Evolutionary conservation across 2,888 invertebrate species (phyloP).

Genomic region (Noctua pronuba): DNA sequence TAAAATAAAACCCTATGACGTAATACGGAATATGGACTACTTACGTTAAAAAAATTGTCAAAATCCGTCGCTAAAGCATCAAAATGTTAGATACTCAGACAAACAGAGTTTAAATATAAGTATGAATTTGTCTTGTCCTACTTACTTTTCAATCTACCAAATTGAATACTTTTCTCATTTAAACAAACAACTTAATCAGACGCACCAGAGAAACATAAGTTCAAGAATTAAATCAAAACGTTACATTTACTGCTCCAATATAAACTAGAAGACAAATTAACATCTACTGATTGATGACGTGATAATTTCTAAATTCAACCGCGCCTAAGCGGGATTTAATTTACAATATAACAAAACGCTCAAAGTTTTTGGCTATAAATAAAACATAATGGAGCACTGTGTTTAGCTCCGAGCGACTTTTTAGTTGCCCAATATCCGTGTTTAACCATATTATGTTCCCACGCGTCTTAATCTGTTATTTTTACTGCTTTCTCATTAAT

Average conservation of each 20-base stretch:
- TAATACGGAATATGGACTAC: neutral
- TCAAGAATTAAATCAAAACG: slow-evolving; percentile 48
- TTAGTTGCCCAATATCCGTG: slow-evolving; percentile 70
- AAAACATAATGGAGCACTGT: slow-evolving; percentile 70
- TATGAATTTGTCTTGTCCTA: neutral
- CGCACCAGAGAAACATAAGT: slow-evolving; percentile 7
- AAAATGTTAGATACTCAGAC: neutral
- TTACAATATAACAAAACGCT: slow-evolving; percentile 70
- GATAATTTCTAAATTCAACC: slow-evolving; percentile 67
- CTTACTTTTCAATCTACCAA: neutral
- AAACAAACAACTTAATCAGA: neutral
- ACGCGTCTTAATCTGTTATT: slow-evolving; percentile 68
- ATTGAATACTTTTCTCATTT: neutral
- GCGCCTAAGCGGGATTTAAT: slow-evolving; percentile 67
- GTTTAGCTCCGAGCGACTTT: slow-evolving; percentile 71
- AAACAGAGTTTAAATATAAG: neutral
- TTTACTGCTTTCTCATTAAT: slow-evolving; percentile 69
- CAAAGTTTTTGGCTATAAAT: slow-evolving; percentile 71
- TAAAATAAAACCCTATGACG: neutral
- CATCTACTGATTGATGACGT: slow-evolving; percentile 66
- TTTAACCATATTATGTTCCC: slow-evolving; percentile 68
- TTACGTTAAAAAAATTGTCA: neutral
- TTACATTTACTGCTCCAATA: slow-evolving; percentile 57
- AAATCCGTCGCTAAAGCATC: no score
- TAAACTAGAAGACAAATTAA: slow-evolving; percentile 54